Conservation (phyloP, 2,888 invertebrate genomes). For the Syrista parreyssii region DNA sequence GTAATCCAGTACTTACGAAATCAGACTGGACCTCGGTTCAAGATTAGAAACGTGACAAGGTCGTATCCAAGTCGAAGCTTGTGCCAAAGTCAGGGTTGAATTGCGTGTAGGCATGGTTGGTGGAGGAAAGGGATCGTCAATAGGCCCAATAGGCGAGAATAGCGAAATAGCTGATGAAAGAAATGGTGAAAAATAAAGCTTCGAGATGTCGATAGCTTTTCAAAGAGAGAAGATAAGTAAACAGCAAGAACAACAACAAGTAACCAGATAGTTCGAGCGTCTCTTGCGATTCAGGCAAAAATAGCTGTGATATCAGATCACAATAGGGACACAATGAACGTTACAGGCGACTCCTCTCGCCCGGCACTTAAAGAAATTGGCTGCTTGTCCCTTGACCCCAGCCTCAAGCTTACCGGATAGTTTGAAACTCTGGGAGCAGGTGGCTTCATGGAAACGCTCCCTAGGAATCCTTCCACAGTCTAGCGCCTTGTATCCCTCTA, state of each 20-base stretch:
- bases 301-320: slow-evolving; percentile 55
- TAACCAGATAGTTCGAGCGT: neutral
- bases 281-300: slow-evolving; percentile 45
- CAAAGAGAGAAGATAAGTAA: neutral
- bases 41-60: too few species aligned
- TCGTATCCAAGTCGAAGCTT: neutral
- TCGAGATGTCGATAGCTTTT: neutral
- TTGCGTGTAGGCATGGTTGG: neutral
- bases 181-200: neutral
- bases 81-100: neutral
- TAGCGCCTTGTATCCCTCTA: neutral
- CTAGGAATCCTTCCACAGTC: neutral
- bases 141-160: neutral
- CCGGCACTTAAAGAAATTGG: slow-evolving; percentile 63
- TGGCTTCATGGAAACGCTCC: slow-evolving; percentile 11
- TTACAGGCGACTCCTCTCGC: slow-evolving; percentile 36
- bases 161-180: neutral
- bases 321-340: slow-evolving; percentile 52
- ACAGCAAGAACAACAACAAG: neutral
- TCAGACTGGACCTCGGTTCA: too few species aligned
- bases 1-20: too few species aligned
- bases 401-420: slow-evolving; percentile 51
- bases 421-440: slow-evolving; percentile 53
- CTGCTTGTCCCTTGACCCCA: slow-evolving; percentile 56
- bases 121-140: neutral